Percentiles rank a stretch among this genome's conserved stretches.
These are phyloP conservation scores for Sitta europaea DNA, from an alignment of 2,113 vertebrate genomes.

Conservation along the genomic window DNA sequence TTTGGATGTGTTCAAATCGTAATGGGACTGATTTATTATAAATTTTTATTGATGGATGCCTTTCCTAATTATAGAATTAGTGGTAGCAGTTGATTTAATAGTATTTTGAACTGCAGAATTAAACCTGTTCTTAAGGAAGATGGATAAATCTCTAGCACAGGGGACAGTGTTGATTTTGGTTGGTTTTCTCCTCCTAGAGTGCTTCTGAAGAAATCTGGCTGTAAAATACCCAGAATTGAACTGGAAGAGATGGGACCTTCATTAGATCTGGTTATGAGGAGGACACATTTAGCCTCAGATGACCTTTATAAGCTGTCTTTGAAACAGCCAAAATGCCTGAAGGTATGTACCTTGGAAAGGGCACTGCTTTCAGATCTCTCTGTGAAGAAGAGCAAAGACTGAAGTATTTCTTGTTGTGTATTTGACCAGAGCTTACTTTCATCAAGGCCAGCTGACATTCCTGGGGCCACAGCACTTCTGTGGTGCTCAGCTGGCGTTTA, in stretches of 20 bases:
- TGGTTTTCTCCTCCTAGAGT: conserved; percentile 67
- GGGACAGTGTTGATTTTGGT: background rate
- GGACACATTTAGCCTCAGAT: conserved; percentile 91
- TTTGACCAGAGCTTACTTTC: background rate
- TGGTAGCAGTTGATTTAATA: background rate
- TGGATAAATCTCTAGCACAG: background rate
- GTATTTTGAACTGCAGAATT: background rate
- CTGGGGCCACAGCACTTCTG: background rate
- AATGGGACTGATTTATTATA: background rate
- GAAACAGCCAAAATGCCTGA: conserved; percentile 85
- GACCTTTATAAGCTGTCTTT: conserved; percentile 89
- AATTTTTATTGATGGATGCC: background rate
- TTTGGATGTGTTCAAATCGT: background rate
- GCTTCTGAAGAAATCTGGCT: conserved; percentile 94
- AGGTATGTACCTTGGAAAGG: conserved; percentile 71
- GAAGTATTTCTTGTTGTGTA: background rate
- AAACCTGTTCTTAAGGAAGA: background rate
- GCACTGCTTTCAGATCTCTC: background rate
- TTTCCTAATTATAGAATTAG: background rate
- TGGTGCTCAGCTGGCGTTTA: background rate
- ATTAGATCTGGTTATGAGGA: conserved; percentile 85
- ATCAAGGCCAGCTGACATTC: background rate
- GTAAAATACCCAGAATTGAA: conserved; percentile 90
- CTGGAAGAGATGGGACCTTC: conserved; percentile 96
- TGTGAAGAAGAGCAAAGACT: background rate